Base-by-base conservation (phyloP, 2,113 vertebrate genomes). In the Cardinalis cardinalis region DNA sequence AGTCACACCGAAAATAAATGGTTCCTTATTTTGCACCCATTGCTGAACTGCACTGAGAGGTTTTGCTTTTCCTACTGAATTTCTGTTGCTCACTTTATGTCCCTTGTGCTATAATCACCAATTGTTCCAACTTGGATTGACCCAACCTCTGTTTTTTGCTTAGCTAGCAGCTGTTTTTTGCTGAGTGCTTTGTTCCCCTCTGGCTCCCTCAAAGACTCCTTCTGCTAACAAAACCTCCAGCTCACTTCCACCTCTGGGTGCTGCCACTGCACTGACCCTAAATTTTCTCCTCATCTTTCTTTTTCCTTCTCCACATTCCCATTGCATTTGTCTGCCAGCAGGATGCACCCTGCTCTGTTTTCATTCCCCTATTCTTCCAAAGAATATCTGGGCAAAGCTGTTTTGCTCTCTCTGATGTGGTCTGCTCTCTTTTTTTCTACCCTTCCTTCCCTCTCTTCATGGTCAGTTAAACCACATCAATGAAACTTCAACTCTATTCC, bases 401-500 rank as follows among this genome's bases (percentile, higher is more conserved):
- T 7, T 87, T 46, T 70, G 9, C 32, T 49, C 9, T 75, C 36
- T 68, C 9, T 17, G 11, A 20, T 0, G 1, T n/a, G 18, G 12
- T 31, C 79, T 78, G 20, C 38, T 84, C 64, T 64, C 18, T 75
- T 52, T 51, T 75, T 38, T 43, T 43, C 11, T 38, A 29, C 15
- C 5, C 8, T 78, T 93, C 10, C 56, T 72, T 60, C 28, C 14
- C 59, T 69, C 36, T 84, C 64, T 88, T 86, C 63, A n/a, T 61
- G 38, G 53, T 70, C 74, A 84, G 51, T 75, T 92, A 84, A 94
- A 73, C 36, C 16, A n/a, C 40, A 55, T 58, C 63, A 43, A 28
- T 55, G 46, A 88, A 82, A 82, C 34, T 56, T 81, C 71, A 44
- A 7, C 28, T 34, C 19, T 56, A n/a, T 81, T 88, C 61, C 17